Base-by-base conservation (phyloP, 2,113 vertebrate species). In the Climacteris rufus region DNA sequence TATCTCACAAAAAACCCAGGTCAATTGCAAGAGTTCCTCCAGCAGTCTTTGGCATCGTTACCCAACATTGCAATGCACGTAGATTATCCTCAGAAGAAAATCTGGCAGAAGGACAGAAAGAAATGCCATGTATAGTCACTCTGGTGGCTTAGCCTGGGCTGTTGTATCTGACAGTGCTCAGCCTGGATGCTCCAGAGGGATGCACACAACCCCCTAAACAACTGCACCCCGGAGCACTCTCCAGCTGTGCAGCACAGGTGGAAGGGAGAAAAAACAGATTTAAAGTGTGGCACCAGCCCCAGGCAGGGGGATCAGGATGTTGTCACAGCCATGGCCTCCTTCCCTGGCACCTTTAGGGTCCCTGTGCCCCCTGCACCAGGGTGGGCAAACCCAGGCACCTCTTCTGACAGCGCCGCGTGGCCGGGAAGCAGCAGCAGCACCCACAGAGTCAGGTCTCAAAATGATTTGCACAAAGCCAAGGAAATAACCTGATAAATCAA, bases 91-190 rank as follows among this genome's bases (percentile, higher is more conserved):
- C 80, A 81, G 85, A 90, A 77, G 76, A 83, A 70, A 96, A 74
- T 20, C 83, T 96, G 93, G 93, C 86, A 93, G 31, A 69, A 90
- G 64, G 90, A 92, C 72, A 93, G 83, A 83, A 75, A 68, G 88
- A 89, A 95, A 87, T 92, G 90, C 80, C 83, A 79, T 31, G 39
- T 78, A 22, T 2, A 90, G 85, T 66, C 75, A 94, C 60, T 74
- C 15, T 35, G 56, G 70, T 44, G 76, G 56, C 44, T 70, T 18
- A 84, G 69, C 47, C 81, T 75, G 61, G 81, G 87, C 71, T 82
- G 93, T 4, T 80, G 44, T 9, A 39, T 42, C 78, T 3, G 47
- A 68, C 60, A 81, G 35, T 1, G 3, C 56, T 82, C 1, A 0
- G 79, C 16, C 59, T 44, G 63, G 84, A 66, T 40, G 66, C 85